phyloP scores from a whole-genome alignment of 2,888 invertebrate species.

The Drosophila diplacantha region DNA sequence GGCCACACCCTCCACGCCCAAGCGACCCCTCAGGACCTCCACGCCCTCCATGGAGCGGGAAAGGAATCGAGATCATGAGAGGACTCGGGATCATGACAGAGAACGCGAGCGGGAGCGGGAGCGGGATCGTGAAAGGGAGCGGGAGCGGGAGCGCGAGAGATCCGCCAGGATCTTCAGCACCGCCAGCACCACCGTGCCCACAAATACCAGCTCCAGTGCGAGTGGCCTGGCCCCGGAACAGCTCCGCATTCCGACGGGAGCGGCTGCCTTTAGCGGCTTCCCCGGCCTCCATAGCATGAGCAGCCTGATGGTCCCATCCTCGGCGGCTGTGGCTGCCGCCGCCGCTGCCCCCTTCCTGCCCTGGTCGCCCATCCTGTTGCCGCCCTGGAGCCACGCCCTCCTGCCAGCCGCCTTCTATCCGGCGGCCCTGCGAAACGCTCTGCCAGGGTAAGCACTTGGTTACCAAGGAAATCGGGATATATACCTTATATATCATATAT shows the following conservation, averaged over 20 bases:
- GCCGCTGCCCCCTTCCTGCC: conserved; percentile 84
- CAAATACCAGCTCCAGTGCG: conserved; percentile 47
- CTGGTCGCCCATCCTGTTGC: conserved; percentile 86
- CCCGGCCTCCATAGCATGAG: conserved; percentile 74
- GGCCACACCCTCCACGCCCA: conserved; percentile 52
- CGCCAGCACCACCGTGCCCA: conserved; percentile 68
- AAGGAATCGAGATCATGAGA: conserved; percentile 4
- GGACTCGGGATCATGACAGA: background rate
- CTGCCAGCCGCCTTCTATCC: conserved; percentile 85
- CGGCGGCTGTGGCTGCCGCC: conserved; percentile 81
- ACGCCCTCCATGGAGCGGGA: conserved; percentile 59
- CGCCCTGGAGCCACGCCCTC: conserved; percentile 86
- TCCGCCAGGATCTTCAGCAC: conserved; percentile 51
- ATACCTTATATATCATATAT: background rate
- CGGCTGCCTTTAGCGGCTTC: conserved; percentile 75
- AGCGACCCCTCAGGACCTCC: conserved; percentile 64
- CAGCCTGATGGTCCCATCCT: conserved; percentile 75
- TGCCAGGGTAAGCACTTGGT: conserved; percentile 83
- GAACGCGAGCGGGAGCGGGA: conserved; percentile 18
- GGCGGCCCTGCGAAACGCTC: conserved; percentile 84
- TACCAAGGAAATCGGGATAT: background rate
- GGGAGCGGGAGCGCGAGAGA: conserved; percentile 30
- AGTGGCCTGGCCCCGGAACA: conserved; percentile 63
- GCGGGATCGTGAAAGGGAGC: conserved; percentile 18
- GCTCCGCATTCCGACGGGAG: conserved; percentile 74